Conservation (phyloP, 2,888 invertebrate genomes). For the Microdon myrmicae region DNA sequence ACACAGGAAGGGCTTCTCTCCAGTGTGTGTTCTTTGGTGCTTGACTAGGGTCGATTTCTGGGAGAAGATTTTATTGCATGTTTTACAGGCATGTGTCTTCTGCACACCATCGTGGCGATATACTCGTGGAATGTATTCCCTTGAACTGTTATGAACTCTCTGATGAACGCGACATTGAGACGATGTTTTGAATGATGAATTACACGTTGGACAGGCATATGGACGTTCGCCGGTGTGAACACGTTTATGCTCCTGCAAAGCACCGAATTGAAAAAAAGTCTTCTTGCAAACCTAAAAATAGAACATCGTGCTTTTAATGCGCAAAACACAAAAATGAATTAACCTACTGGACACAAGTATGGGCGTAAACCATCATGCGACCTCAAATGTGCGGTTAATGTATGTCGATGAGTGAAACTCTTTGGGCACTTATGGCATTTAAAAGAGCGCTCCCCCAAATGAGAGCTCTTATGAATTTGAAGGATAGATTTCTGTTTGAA, state of each 20-base stretch:
- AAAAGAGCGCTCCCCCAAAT: conserved; percentile 68
- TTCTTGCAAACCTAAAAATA: conserved; percentile 73
- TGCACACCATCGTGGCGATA: conserved; percentile 10
- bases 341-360: conserved; percentile 77
- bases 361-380: conserved; percentile 98
- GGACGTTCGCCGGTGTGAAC: conserved; percentile 77
- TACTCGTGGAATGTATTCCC: conserved; percentile 16
- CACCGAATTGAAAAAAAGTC: conserved; percentile 81
- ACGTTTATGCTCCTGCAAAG: conserved; percentile 79
- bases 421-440: conserved; percentile 58
- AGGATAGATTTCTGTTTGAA: conserved; percentile 53
- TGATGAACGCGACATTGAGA: conserved; percentile 34
- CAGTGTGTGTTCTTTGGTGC: conserved; percentile 55
- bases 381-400: conserved; percentile 74
- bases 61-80: conserved; percentile 44
- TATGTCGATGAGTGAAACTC: conserved; percentile 45
- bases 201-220: conserved; percentile 27
- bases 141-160: conserved; percentile 7
- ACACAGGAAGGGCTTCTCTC: conserved; percentile 77
- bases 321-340: not conserved
- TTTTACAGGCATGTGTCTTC: conserved; percentile 44
- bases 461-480: conserved; percentile 74
- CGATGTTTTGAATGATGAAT: conserved; percentile 27
- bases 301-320: not conserved
- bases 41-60: conserved; percentile 48